Percentiles rank a stretch among this genome's conserved stretches.
Conservation (phyloP, 2,888 invertebrate species). For the Palloptera scutellata region DNA sequence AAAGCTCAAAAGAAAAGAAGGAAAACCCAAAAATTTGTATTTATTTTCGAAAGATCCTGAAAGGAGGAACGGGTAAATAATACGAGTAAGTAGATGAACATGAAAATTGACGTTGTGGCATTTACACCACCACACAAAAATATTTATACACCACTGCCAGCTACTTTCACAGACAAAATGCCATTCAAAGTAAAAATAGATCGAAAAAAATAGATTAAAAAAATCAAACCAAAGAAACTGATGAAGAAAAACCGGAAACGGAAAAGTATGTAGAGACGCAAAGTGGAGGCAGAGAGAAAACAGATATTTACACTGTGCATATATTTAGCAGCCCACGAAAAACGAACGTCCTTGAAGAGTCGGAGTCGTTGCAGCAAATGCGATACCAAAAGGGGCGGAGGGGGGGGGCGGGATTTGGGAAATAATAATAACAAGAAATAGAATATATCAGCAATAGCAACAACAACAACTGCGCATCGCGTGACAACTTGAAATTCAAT, state of each 20-base stretch:
- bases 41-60: too few relatives aligned
- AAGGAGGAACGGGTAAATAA: too few relatives aligned
- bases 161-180: too few relatives aligned
- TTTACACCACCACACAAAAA: too few relatives aligned
- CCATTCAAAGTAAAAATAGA: too few relatives aligned
- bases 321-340: conserved; percentile 11
- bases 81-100: too few relatives aligned
- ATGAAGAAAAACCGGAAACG: not conserved
- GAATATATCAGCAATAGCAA: not conserved
- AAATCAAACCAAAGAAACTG: too few relatives aligned
- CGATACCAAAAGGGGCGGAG: not conserved
- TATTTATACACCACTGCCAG: too few relatives aligned
- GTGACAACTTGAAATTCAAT: conserved; percentile 50
- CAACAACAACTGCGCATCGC: conserved; percentile 39
- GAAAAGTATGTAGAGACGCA: not conserved
- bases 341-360: conserved; percentile 24
- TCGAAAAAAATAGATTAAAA: too few relatives aligned
- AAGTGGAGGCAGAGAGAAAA: not conserved
- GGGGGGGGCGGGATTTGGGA: not conserved
- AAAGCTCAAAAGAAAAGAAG: too few relatives aligned
- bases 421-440: not conserved
- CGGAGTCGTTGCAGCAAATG: not conserved
- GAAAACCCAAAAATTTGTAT: too few relatives aligned
- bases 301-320: not conserved
- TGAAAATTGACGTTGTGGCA: too few relatives aligned